These are phyloP conservation scores for Hoplodrina ambigua DNA, from an alignment of 2,888 invertebrate species.

Conservation along the genomic window DNA sequence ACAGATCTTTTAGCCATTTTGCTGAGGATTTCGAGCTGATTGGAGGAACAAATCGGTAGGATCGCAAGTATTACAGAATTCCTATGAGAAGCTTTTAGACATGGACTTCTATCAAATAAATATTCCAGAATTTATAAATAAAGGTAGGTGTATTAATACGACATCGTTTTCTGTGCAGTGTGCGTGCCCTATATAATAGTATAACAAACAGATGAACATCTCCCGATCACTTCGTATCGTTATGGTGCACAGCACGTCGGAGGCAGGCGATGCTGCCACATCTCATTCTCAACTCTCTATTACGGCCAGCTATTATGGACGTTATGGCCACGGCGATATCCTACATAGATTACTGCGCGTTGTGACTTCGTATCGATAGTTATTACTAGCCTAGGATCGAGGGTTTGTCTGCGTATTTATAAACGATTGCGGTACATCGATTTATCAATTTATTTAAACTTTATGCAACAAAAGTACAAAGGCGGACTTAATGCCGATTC, in stretches of 20 bases:
- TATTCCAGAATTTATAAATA: not conserved
- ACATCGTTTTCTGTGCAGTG: not conserved
- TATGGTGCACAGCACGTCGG: constrained; percentile 6
- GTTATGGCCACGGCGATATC: constrained; percentile 38
- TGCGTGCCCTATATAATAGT: constrained; percentile 2
- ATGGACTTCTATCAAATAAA: not conserved
- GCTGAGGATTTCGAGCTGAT: too few species aligned
- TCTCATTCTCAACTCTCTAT: too few species aligned
- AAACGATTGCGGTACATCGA: too few species aligned
- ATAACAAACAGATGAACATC: constrained; percentile 6
- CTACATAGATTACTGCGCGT: constrained; percentile 42
- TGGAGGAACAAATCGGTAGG: too few species aligned
- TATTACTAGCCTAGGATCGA: not conserved
- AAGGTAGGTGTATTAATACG: too few species aligned
- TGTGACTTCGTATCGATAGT: constrained; percentile 30
- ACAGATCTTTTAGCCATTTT: too few species aligned
- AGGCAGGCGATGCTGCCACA: constrained; percentile 2
- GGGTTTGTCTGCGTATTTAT: not conserved
- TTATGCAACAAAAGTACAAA: too few species aligned
- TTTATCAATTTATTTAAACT: too few species aligned
- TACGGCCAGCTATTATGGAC: constrained; percentile 14
- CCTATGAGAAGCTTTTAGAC: not conserved
- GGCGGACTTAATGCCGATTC: too few species aligned
- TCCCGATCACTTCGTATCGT: not conserved
- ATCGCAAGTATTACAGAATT: not conserved